Evolutionary conservation across 2,888 invertebrate genomes (phyloP), one percentile per base, ranked within the genome.

Genomic region (Amphipoea lucens): DNA sequence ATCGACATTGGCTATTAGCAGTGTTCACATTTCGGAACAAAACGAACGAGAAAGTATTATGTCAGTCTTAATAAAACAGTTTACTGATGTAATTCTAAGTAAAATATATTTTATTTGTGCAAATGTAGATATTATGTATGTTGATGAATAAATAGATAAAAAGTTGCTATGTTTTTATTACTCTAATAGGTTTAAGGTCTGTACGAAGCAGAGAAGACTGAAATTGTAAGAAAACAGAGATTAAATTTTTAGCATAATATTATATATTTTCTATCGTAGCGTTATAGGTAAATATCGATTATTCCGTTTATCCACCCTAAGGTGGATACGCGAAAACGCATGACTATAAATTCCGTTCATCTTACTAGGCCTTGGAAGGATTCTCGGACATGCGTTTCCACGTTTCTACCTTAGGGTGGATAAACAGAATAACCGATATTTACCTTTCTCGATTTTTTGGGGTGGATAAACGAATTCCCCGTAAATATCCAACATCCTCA

Each of bases 51-150:
- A 93, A 94, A 95, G 94, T 96, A 95, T 96, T 96, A 95, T 94
- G 90, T 95, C 94, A 95, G 95, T 94, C 90, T 86, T 92, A 91
- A 92, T 92, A 91, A 92, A 93, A 93, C 94, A 87, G 86, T 93
- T 93, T 91, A 94, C 95, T 95, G 95, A 95, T 96, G 93, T 94
- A 94, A 95, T 93, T 95, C 92, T 95, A 96, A 95, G 95, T 94
- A 95, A 92, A 95, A 95, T 94, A 95, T 94, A 92, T 92, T 91
- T 92, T 94, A 95, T 95, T 95, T 96, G 96, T 96, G 96, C 96
- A 96, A 96, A 96, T 97, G 96, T 97, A 97, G 96, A 96, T 96
- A 97, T 96, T 95, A 96, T 95, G 96, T 96, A 97, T 96, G 97
- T 97, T 97, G 96, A 96, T 95, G 96, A 96, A 96, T 97, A 97